Conservation (phyloP, 1,140 invertebrate genomes). For the Lepidotrigona ventralis region DNA sequence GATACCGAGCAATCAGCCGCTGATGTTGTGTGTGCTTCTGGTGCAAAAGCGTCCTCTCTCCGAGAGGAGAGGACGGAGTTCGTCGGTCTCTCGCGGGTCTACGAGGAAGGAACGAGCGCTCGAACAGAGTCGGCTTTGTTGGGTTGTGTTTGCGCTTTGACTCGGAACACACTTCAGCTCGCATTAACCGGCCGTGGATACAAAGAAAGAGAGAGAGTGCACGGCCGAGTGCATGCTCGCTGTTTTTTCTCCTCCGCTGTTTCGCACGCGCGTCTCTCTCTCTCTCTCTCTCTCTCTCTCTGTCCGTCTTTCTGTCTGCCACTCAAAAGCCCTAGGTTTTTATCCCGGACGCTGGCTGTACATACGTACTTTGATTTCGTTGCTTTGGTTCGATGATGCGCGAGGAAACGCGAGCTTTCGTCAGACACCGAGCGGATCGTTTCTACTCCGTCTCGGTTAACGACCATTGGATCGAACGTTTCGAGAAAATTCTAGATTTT, state of each 20-base stretch:
- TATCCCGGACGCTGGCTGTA: conserved; percentile 21
- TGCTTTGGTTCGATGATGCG: conserved; percentile 3
- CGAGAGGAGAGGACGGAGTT: conserved; percentile 17
- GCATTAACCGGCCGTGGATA: conserved; percentile 68
- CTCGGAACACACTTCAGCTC: conserved; percentile 69
- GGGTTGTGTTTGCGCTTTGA: conserved; percentile 68
- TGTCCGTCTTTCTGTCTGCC: conserved; percentile 15
- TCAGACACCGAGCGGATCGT: not conserved
- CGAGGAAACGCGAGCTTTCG: conserved; percentile 16
- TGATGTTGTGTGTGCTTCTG: conserved; percentile 13
- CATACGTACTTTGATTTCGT: not conserved
- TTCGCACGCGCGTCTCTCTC: conserved; percentile 34
- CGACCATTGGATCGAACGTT: not conserved
- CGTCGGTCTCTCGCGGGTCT: not conserved
- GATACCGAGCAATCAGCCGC: conserved; percentile 21
- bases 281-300: conserved; percentile 18
- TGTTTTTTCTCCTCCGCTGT: conserved; percentile 11
- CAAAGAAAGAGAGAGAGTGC: conserved; percentile 55
- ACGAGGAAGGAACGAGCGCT: conserved; percentile 55
- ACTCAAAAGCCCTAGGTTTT: conserved; percentile 48
- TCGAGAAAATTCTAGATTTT: not conserved
- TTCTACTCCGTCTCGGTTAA: not conserved
- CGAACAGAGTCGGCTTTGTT: conserved; percentile 72
- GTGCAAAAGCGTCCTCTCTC: conserved; percentile 39
- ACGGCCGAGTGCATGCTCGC: conserved; percentile 29